Evolutionary conservation across 2,113 vertebrate genomes (phyloP).

Genomic region (Penelope pileata): DNA sequence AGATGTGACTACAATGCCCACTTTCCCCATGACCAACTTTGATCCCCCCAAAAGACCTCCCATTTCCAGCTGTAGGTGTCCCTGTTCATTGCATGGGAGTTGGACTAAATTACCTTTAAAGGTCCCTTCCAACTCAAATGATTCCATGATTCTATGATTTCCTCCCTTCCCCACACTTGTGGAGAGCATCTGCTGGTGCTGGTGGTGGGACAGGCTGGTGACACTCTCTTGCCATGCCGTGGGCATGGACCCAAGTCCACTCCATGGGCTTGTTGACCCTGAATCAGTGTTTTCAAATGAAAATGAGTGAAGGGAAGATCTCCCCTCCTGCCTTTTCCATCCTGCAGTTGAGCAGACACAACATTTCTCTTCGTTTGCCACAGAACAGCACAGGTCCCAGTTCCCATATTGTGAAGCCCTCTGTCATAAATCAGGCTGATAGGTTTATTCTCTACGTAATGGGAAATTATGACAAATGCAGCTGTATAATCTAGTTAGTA

Average conservation of each 20-base stretch:
- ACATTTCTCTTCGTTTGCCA: constrained; percentile 32
- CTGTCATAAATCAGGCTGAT: constrained; percentile 67
- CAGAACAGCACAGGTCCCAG: constrained; percentile 4
- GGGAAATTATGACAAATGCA: constrained; percentile 72
- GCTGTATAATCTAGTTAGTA: constrained; percentile 72
- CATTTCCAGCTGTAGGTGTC: too few relatives aligned
- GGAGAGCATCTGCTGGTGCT: neutral
- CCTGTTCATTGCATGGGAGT: too few relatives aligned
- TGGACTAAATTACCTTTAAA: too few relatives aligned
- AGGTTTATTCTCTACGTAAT: constrained; percentile 72
- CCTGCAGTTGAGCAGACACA: constrained; percentile 3
- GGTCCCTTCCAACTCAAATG: too few relatives aligned
- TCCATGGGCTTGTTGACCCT: neutral
- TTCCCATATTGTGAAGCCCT: constrained; percentile 57
- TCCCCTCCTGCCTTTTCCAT: constrained; percentile 1
- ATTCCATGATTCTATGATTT: neutral
- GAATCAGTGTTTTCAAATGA: neutral
- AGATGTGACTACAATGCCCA: neutral
- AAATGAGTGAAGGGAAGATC: neutral
- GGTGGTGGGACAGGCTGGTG: neutral
- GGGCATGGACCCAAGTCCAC: neutral
- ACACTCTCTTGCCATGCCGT: neutral
- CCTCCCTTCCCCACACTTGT: too few relatives aligned
- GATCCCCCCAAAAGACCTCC: neutral
- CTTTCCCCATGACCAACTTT: neutral